Evolutionary conservation across 2,113 vertebrate genomes (phyloP).

Genomic region (Aramus guarauna): DNA sequence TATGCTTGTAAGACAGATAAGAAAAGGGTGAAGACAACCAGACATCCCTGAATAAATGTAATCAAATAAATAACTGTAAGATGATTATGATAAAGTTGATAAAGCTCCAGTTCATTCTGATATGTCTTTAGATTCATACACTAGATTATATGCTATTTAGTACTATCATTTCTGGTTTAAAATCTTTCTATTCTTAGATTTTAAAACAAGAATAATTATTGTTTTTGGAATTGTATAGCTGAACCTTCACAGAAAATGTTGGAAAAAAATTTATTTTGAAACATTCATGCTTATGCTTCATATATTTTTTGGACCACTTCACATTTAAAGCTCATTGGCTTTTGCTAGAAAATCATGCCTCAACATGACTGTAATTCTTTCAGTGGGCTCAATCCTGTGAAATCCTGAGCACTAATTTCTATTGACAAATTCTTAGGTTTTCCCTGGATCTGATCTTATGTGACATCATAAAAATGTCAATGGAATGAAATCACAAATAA

Average conservation of each 20-base stretch:
- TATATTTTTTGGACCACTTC: constrained; percentile 21
- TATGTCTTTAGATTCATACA: background rate
- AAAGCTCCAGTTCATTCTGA: background rate
- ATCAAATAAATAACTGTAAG: background rate
- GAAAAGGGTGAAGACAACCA: background rate
- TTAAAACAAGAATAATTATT: background rate
- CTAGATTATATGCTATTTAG: background rate
- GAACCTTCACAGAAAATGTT: constrained; percentile 18
- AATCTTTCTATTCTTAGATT: constrained; percentile 13
- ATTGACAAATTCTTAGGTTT: background rate
- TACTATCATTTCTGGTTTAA: background rate
- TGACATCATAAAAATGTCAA: background rate
- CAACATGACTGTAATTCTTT: background rate
- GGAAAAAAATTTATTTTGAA: constrained; percentile 49
- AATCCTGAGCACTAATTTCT: background rate
- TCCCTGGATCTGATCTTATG: background rate
- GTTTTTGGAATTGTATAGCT: background rate
- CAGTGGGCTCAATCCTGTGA: background rate
- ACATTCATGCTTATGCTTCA: constrained; percentile 11
- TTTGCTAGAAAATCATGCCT: constrained; percentile 15
- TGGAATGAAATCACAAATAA: background rate
- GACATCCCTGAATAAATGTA: background rate
- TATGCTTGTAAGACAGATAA: background rate
- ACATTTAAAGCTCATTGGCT: background rate
- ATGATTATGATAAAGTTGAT: background rate